Evolutionary conservation across 2,797 vertebrate species (phyloP).

Genomic region (Coregonus suidteri): DNA sequence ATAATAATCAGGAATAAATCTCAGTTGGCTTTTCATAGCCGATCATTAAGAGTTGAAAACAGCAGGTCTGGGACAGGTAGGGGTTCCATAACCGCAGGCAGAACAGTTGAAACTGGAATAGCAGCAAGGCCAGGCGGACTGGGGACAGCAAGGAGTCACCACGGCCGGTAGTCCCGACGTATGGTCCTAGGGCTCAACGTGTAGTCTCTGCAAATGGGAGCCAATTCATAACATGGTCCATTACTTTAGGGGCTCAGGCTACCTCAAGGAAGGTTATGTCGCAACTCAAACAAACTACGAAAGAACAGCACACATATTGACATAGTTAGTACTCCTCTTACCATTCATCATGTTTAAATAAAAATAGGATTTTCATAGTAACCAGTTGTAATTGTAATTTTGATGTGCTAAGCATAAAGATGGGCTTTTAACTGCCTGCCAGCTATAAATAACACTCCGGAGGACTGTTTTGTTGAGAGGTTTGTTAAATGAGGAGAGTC

Average conservation of each 20-base stretch:
- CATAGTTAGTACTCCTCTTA: conserved; percentile 5
- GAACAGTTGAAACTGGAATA: too few species aligned
- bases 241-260: neutral
- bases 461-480: neutral
- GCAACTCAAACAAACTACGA: conserved; percentile 1
- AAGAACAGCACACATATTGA: neutral
- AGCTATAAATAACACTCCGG: neutral
- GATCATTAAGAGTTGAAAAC: too few species aligned
- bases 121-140: too few species aligned
- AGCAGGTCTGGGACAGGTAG: too few species aligned
- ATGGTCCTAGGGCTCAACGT: too few species aligned
- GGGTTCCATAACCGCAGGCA: too few species aligned
- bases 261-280: neutral
- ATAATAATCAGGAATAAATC: too few species aligned
- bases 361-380: neutral
- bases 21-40: too few species aligned
- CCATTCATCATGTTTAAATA: neutral
- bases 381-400: neutral
- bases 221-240: neutral
- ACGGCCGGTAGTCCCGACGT: too few species aligned
- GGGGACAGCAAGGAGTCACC: too few species aligned
- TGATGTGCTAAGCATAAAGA: neutral
- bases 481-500: neutral
- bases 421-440: neutral
- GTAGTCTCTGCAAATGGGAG: neutral